A percentile compares a stretch with the other conserved stretches of the same genome.
phyloP scores from a whole-genome alignment of 2,113 vertebrate species.

The Passerina amoena region DNA sequence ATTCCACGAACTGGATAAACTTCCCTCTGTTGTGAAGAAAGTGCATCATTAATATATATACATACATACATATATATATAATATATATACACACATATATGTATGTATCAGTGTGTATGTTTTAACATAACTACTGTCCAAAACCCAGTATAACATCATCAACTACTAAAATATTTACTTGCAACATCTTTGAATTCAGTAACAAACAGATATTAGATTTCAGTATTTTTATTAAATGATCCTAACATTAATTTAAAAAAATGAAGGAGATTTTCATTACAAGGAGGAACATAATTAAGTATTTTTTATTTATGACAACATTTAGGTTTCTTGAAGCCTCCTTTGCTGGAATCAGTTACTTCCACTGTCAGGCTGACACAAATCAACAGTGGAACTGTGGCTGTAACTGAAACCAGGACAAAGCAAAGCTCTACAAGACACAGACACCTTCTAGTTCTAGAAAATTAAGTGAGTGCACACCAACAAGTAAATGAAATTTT shows the following conservation, averaged over 20 bases:
- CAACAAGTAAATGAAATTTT: not conserved
- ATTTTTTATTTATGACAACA: not conserved
- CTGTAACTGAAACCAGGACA: not conserved
- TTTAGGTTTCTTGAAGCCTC: not conserved
- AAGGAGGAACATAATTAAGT: not conserved
- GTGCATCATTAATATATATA: not conserved
- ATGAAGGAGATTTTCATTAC: not conserved
- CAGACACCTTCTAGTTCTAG: not conserved
- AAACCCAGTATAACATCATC: not conserved
- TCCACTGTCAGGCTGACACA: not conserved
- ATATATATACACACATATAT: too few species aligned
- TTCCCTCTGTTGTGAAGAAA: slow-evolving; percentile 84
- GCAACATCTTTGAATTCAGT: not conserved
- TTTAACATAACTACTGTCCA: not conserved
- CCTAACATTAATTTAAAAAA: not conserved
- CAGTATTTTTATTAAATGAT: not conserved
- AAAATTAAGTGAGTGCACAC: not conserved
- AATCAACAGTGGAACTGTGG: not conserved
- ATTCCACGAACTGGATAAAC: slow-evolving; percentile 95
- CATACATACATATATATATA: too few species aligned
- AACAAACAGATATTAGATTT: not conserved
- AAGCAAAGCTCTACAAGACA: not conserved
- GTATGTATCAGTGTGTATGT: not conserved
- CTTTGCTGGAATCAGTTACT: not conserved
- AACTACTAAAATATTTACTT: not conserved